These are phyloP conservation scores for Arion vulgaris DNA, from an alignment of 1,140 invertebrate genomes.

Conservation along the genomic window DNA sequence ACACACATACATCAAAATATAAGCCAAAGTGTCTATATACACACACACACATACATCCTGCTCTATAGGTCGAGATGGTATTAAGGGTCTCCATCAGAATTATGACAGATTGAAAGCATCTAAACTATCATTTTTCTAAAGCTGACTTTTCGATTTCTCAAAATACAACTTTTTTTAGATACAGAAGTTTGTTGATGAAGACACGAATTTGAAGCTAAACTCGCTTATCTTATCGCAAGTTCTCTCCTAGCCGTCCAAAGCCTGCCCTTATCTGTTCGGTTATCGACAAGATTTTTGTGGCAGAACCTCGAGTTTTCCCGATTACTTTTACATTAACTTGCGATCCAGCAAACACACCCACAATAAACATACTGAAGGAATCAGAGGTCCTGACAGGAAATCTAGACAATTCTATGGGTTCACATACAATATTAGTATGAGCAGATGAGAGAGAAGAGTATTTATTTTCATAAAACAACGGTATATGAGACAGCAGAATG, in stretches of 20 bases:
- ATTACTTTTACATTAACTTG: background rate
- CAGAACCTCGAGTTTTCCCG: background rate
- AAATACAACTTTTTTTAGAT: too few species aligned
- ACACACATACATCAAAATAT: too few species aligned
- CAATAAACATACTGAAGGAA: slow-evolving; percentile 7
- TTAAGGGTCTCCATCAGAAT: too few species aligned
- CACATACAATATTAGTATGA: background rate
- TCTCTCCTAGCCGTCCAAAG: slow-evolving; percentile 11
- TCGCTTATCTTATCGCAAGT: slow-evolving; percentile 8
- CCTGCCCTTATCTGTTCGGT: slow-evolving; percentile 9
- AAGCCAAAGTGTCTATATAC: too few species aligned
- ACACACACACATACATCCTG: too few species aligned
- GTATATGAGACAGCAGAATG: too few species aligned
- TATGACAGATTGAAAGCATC: too few species aligned
- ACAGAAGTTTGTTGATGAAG: background rate
- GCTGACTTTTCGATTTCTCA: too few species aligned
- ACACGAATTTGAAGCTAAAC: slow-evolving; percentile 7
- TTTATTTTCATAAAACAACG: too few species aligned
- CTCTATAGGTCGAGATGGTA: too few species aligned
- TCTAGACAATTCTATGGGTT: background rate
- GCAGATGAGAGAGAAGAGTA: too few species aligned
- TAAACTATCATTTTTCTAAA: too few species aligned
- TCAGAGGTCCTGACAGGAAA: background rate
- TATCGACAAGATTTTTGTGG: slow-evolving; percentile 16
- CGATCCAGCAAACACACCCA: slow-evolving; percentile 5